Percentiles rank a stretch among this genome's conserved stretches.
These are phyloP conservation scores for Acronicta leporina DNA, from an alignment of 2,888 invertebrate species.

Conservation along the genomic window DNA sequence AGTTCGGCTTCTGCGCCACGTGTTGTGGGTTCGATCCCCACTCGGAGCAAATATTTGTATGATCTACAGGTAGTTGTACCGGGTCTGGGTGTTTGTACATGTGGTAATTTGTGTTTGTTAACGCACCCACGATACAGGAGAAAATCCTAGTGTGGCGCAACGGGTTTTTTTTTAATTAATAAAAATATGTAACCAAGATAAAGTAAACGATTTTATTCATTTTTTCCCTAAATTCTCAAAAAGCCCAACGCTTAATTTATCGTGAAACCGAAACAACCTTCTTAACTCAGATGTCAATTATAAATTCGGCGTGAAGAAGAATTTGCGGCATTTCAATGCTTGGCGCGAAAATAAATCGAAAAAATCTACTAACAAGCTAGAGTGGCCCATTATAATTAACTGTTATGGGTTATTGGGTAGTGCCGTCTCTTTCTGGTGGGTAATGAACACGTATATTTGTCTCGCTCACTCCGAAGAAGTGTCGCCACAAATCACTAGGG, in stretches of 20 bases:
- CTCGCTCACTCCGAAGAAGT: conserved; percentile 53
- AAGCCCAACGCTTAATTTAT: conserved; percentile 43
- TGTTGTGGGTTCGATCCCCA: no score
- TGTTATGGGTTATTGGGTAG: conserved; percentile 59
- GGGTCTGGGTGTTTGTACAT: no score
- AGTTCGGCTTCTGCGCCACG: no score
- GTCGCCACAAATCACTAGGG: conserved; percentile 78
- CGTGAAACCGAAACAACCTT: conserved; percentile 31
- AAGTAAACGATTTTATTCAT: conserved; percentile 3
- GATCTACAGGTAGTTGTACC: no score
- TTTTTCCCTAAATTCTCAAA: conserved; percentile 1
- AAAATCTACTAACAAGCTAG: conserved; percentile 74
- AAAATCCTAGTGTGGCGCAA: no score
- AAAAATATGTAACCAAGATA: no score
- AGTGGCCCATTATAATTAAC: conserved; percentile 80
- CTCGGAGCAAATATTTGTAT: no score
- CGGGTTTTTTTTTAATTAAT: no score
- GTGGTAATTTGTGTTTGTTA: no score
- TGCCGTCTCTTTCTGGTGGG: conserved; percentile 58
- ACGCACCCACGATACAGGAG: no score
- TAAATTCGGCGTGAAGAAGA: conserved; percentile 77
- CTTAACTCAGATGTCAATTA: conserved; percentile 74
- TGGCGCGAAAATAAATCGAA: conserved; percentile 72
- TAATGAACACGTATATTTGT: conserved; percentile 51
- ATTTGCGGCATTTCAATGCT: conserved; percentile 72